These are phyloP conservation scores for Eulithis testata DNA, from an alignment of 2,888 invertebrate genomes.

Conservation along the genomic window DNA sequence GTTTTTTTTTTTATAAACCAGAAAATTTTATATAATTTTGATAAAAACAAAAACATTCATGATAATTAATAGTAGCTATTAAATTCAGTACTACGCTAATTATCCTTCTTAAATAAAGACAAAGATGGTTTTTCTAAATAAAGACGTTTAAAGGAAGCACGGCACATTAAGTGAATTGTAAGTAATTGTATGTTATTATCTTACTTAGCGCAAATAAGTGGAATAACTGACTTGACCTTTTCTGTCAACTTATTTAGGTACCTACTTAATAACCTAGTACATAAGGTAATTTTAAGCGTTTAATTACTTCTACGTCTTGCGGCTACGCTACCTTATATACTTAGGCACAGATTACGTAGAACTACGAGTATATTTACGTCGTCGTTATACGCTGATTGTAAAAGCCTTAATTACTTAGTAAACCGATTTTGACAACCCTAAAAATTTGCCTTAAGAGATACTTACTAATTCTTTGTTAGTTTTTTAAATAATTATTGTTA, in stretches of 20 bases:
- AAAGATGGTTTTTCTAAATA: slow-evolving; percentile 15
- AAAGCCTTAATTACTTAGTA: neutral
- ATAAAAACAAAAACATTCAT: neutral
- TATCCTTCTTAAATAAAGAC: slow-evolving; percentile 12
- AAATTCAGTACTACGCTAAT: slow-evolving; percentile 11
- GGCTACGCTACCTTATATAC: too few relatives aligned
- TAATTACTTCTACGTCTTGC: too few relatives aligned
- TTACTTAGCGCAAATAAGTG: slow-evolving; percentile 11
- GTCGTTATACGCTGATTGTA: too few relatives aligned
- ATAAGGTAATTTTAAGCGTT: too few relatives aligned
- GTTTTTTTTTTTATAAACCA: too few relatives aligned
- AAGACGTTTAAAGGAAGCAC: slow-evolving; percentile 14
- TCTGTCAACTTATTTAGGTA: slow-evolving; percentile 19
- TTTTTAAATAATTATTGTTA: too few relatives aligned
- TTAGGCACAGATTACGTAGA: too few relatives aligned
- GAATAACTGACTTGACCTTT: slow-evolving; percentile 22
- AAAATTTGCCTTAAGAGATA: too few relatives aligned
- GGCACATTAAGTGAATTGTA: slow-evolving; percentile 15
- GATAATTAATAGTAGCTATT: neutral
- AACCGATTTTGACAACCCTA: neutral
- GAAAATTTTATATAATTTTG: neutral
- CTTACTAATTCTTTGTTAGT: too few relatives aligned
- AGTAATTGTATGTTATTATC: slow-evolving; percentile 17
- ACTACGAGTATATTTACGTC: too few relatives aligned
- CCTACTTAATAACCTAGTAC: too few relatives aligned